Base-by-base conservation (phyloP, 2,888 invertebrate species). In the Cetonia aurata region DNA sequence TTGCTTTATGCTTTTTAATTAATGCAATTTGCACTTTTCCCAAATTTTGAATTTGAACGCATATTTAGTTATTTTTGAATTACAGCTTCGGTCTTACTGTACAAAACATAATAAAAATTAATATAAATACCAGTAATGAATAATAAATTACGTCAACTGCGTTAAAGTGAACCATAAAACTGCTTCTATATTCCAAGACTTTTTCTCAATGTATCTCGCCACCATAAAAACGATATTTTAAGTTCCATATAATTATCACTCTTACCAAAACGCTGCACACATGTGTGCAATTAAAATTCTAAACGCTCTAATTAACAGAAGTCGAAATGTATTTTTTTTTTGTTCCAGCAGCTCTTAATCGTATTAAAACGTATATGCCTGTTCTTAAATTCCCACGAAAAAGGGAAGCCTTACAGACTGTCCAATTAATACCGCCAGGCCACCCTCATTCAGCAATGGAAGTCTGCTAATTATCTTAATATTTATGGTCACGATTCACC, bases 401-500 rank as follows among this genome's bases (percentile, higher is more conserved):
- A 10, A 33, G 33, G 19, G 17, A 50, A 50, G 31, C 37, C 50
- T n/a, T 3, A 17, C 17, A 65, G 50, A 50, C 62, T 48, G 37
- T 37, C 50, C 50, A 65, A 65, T 65, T 65, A 65, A 50, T 50
- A 50, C 62, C 62, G 41, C 57, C 57, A 37, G 33, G 37, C 62
- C 62, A 57, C 57, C 57, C 62, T 65, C 62, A 65, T 65, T 37
- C 48, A 37, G 37, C 37, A 10, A 37, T 37, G 41, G 19, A 50
- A 10, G 60, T 50, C 50, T 37, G 50, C 62, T 50, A 65, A 65
- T 65, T 65, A 65, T 65, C 62, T 65, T 65, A 65, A 65, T 65
- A 50, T 50, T 65, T 50, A 65, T 50, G 33, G 62, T 50, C 33
- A 50, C 50, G 50, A 62, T 65, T 65, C 52, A 25, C n/a, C 52